These are phyloP conservation scores for Helicorthomorpha holstii DNA, from an alignment of 1,140 invertebrate species.

Conservation along the genomic window DNA sequence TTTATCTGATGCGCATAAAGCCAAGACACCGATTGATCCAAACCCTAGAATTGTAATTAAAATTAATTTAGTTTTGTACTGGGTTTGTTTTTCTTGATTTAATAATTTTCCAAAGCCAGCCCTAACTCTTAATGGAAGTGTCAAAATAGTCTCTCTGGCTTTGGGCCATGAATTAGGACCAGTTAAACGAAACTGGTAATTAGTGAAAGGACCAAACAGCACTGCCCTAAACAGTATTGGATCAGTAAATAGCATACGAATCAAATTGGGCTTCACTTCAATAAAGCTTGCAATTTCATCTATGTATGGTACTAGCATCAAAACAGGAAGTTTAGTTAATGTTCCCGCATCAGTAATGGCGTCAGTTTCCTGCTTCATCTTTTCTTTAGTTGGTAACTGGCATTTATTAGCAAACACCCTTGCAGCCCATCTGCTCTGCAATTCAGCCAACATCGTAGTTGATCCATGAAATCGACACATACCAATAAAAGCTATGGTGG, in stretches of 20 bases:
- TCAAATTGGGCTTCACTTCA: background rate
- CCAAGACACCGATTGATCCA: no score
- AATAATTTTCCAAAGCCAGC: no score
- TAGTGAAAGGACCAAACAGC: background rate
- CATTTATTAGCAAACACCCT: background rate
- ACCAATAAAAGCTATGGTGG: background rate
- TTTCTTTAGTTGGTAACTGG: background rate
- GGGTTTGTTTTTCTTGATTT: no score
- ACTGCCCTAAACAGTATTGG: background rate
- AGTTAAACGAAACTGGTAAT: slow-evolving; percentile 5
- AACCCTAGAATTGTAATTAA: no score
- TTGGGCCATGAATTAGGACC: slow-evolving; percentile 1
- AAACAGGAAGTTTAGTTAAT: no score
- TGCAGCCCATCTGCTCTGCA: background rate
- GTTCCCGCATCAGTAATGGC: no score
- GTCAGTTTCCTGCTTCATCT: no score
- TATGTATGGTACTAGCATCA: background rate
- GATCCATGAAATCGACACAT: background rate
- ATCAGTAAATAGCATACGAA: background rate
- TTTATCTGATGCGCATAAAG: no score
- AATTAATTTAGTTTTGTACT: no score
- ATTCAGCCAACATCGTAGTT: background rate
- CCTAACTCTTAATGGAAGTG: no score
- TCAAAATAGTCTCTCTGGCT: slow-evolving; percentile 1
- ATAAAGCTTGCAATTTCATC: background rate